phyloP scores from a whole-genome alignment of 2,113 vertebrate genomes.

The Bufo gargarizans region DNA sequence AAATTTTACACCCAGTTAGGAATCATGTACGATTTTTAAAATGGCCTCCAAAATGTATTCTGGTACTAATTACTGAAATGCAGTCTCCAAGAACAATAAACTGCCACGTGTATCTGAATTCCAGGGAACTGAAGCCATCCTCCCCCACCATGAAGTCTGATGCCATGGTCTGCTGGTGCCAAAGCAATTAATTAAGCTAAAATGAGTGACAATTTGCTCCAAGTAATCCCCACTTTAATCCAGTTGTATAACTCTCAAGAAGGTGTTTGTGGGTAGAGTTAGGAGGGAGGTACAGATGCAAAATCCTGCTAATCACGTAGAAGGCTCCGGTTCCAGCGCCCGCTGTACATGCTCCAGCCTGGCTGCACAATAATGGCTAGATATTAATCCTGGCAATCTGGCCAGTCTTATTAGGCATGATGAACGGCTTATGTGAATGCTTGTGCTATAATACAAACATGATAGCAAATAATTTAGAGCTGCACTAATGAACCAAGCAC shows the following conservation, averaged over 20 bases:
- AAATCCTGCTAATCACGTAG: conserved; percentile 36
- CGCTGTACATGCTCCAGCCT: neutral
- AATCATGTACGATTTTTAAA: neutral
- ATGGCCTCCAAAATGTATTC: neutral
- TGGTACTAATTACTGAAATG: neutral
- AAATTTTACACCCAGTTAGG: neutral
- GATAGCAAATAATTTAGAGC: neutral
- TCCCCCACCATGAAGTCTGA: conserved; percentile 1
- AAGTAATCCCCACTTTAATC: conserved; percentile 54
- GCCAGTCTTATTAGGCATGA: conserved; percentile 33
- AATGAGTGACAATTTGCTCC: conserved; percentile 47
- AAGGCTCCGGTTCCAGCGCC: neutral
- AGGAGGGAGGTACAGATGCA: neutral
- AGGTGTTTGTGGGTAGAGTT: conserved; percentile 22
- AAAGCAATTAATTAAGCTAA: conserved; percentile 56
- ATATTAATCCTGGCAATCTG: conserved; percentile 18
- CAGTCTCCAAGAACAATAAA: neutral
- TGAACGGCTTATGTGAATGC: neutral
- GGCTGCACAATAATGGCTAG: conserved; percentile 6
- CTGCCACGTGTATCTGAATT: neutral
- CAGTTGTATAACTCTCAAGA: conserved; percentile 52
- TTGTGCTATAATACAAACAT: neutral
- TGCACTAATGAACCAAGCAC: neutral
- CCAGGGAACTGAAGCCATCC: neutral
- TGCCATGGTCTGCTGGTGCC: conserved; percentile 5